These are phyloP conservation scores for Lepus townsendii DNA, from an alignment of 2,797 vertebrate species.

Conservation along the genomic window DNA sequence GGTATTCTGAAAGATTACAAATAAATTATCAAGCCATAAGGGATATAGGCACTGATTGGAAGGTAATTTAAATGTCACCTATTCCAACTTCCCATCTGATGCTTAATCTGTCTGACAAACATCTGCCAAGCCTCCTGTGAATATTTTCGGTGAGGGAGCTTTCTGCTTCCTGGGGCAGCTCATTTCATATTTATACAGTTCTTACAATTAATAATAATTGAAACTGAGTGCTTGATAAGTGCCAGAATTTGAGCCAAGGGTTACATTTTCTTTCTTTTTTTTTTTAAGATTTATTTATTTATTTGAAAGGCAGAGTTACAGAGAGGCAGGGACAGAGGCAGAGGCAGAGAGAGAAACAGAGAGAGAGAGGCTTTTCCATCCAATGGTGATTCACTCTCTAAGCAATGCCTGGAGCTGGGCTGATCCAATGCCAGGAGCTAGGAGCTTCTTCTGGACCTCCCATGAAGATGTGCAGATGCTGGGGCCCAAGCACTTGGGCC, in stretches of 20 bases:
- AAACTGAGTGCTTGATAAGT: neutral
- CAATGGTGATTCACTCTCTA: no score
- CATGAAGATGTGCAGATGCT: no score
- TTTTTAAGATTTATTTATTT: no score
- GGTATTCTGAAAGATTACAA: conserved; percentile 11
- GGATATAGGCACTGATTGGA: neutral
- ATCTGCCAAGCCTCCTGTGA: neutral
- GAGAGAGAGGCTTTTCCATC: no score
- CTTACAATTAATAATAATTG: conserved; percentile 34
- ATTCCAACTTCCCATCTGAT: neutral
- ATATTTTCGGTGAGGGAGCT: neutral
- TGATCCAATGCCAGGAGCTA: no score
- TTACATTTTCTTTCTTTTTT: conserved; percentile 1
- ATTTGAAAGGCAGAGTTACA: no score
- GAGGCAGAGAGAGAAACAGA: no score
- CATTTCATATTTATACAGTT: conserved; percentile 29
- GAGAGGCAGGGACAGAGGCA: no score
- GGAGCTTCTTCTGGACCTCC: no score
- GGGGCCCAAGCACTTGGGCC: no score
- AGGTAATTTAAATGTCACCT: conserved; percentile 40
- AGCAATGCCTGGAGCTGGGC: no score
- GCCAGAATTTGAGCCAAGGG: neutral
- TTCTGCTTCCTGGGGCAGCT: conserved; percentile 2
- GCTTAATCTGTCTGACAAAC: conserved; percentile 1
- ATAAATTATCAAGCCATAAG: conserved; percentile 37